Percentiles rank a stretch among this genome's conserved stretches.
Conservation (phyloP, 2,113 vertebrate species). For the Dicentrarchus labrax region DNA sequence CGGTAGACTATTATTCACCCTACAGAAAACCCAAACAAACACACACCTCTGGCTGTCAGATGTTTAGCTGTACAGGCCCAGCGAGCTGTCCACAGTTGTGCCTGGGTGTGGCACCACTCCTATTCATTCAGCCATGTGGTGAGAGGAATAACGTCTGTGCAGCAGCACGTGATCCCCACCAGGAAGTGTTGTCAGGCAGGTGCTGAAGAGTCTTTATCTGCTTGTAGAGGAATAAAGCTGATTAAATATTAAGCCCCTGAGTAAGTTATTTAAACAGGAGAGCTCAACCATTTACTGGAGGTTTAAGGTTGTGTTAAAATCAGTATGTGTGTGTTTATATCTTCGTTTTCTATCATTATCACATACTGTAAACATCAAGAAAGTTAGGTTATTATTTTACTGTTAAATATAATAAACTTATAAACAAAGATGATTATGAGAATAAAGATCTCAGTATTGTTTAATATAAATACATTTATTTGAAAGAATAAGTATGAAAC, state of each 20-base stretch:
- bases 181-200: slow-evolving; percentile 27
- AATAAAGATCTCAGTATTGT: neutral
- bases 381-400: no score
- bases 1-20: slow-evolving; percentile 37
- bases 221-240: neutral
- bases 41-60: neutral
- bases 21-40: neutral
- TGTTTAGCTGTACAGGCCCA: neutral
- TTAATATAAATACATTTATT: neutral
- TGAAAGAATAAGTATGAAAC: neutral
- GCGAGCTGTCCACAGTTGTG: neutral
- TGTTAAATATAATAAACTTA: no score
- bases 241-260: neutral
- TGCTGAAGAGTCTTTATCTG: slow-evolving; percentile 16
- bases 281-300: neutral
- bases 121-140: neutral
- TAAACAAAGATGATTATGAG: no score
- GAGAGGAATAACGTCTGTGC: neutral
- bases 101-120: neutral
- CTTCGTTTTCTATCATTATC: neutral
- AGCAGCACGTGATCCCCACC: slow-evolving; percentile 13
- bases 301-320: neutral
- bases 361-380: no score
- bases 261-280: neutral
- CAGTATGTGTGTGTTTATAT: no score